Percentiles rank a stretch among this genome's conserved stretches.
Evolutionary conservation across 2,113 vertebrate species (phyloP).

Genomic region (Polyodon spathula): DNA sequence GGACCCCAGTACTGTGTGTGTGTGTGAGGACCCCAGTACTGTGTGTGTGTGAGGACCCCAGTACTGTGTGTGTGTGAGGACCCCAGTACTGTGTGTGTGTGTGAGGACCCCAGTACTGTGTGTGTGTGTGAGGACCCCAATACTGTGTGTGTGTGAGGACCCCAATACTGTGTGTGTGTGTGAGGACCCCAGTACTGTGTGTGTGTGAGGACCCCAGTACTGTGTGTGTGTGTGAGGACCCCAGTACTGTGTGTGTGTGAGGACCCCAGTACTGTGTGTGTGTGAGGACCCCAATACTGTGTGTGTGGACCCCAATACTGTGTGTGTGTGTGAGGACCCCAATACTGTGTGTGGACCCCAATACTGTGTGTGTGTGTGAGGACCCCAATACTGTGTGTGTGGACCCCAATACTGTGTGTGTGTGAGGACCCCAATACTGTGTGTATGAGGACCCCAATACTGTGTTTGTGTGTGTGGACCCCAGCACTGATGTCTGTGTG

Average conservation of each 20-base stretch:
- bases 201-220: slow-evolving; percentile 54
- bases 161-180: not conserved
- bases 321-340: accelerated
- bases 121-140: too few species aligned
- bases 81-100: not conserved
- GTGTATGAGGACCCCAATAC: too few species aligned
- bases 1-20: slow-evolving; percentile 29
- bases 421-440: slow-evolving; percentile 56
- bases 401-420: slow-evolving; percentile 30
- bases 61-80: too few species aligned
- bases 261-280: slow-evolving; percentile 29
- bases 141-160: too few species aligned
- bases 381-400: too few species aligned
- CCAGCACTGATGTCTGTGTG: too few species aligned
- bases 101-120: too few species aligned
- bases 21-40: too few species aligned
- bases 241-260: too few species aligned
- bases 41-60: accelerated
- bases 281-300: too few species aligned
- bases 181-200: too few species aligned
- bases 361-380: not conserved
- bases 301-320: slow-evolving; percentile 59
- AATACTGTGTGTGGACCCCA: slow-evolving; percentile 71
- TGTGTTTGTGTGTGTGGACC: too few species aligned
- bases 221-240: not conserved